Evolutionary conservation across 2,888 invertebrate species (phyloP).

Genomic region (Cantharis nigra): DNA sequence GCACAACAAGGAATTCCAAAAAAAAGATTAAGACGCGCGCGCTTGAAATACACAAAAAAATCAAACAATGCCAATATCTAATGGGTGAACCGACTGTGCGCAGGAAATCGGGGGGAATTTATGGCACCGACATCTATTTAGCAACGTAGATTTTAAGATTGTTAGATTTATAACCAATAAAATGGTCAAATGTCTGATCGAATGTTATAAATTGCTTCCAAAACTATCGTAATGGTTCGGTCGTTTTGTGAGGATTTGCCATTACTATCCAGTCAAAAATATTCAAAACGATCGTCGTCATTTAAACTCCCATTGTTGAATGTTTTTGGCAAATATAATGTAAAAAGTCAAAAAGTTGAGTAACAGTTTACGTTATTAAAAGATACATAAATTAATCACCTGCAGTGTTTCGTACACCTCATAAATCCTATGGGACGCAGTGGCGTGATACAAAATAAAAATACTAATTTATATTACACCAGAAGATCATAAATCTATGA

Average conservation of each 20-base stretch:
- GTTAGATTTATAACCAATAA: not conserved
- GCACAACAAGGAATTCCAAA: not conserved
- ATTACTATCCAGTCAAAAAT: not conserved
- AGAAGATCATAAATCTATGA: slow-evolving; percentile 21
- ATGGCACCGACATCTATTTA: not conserved
- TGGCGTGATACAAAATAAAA: slow-evolving; percentile 1
- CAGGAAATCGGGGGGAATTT: not conserved
- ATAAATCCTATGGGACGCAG: not conserved
- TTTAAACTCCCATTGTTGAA: not conserved
- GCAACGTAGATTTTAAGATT: not conserved
- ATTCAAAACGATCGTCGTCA: not conserved
- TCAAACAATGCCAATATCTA: not conserved
- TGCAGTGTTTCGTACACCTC: slow-evolving; percentile 1
- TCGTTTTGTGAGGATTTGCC: not conserved
- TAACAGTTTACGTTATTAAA: not conserved
- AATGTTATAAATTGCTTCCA: not conserved
- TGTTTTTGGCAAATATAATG: not conserved
- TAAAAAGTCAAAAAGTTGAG: not conserved
- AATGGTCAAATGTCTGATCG: not conserved
- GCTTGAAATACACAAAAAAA: not conserved
- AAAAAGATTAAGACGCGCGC: not conserved
- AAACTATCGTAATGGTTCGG: not conserved
- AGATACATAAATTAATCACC: slow-evolving; percentile 2
- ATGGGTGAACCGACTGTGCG: not conserved
- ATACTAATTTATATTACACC: slow-evolving; percentile 26